phyloP scores from a whole-genome alignment of 2,113 vertebrate genomes.

The Desmodus rotundus region DNA sequence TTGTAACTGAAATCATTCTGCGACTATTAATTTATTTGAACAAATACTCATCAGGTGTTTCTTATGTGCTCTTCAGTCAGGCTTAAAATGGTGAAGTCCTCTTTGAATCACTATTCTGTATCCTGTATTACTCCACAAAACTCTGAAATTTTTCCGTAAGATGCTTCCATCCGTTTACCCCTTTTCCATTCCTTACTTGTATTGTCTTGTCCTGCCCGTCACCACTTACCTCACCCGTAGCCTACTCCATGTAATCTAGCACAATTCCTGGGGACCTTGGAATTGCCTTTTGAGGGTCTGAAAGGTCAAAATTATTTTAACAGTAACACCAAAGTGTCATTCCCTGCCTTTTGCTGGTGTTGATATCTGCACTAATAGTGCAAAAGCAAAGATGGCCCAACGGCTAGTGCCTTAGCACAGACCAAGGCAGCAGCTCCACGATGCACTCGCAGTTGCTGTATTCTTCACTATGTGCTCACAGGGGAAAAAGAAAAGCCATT shows the following conservation, averaged over 20 bases:
- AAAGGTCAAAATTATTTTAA: slow-evolving; percentile 10
- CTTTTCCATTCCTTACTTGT: not conserved
- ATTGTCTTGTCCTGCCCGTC: not conserved
- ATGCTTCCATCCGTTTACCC: not conserved
- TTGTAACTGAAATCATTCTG: not conserved
- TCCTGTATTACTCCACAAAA: not conserved
- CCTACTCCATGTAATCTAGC: not conserved
- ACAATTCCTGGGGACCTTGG: not conserved
- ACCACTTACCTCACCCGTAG: not conserved
- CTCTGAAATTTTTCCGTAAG: not conserved
- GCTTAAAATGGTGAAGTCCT: not conserved
- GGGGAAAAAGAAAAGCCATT: not conserved
- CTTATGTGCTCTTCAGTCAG: not conserved
- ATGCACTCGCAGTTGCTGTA: not conserved
- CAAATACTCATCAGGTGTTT: not conserved
- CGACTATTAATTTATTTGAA: not conserved
- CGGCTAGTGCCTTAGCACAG: not conserved
- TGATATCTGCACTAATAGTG: not conserved
- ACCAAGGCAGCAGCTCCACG: not conserved
- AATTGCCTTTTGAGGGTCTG: not conserved
- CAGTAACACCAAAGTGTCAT: not conserved
- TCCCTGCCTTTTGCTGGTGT: not conserved
- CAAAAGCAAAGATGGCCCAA: not conserved
- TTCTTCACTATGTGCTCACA: not conserved
- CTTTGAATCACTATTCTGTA: not conserved